A percentile compares a stretch with the other conserved stretches of the same genome.
Evolutionary conservation across 2,888 invertebrate species (phyloP).

Genomic region (Teinopalpus imperialis): DNA sequence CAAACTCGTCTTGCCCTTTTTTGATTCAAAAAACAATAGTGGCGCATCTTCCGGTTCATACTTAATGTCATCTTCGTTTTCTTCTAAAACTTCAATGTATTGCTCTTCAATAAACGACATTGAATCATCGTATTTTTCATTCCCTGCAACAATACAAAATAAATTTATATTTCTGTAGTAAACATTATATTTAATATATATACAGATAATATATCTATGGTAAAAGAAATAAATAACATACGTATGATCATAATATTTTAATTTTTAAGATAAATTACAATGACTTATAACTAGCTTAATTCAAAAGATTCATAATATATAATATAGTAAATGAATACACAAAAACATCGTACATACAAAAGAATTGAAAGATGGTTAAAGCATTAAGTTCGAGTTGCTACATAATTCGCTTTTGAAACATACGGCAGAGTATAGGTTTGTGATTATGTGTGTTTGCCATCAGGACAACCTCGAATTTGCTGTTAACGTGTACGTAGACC

Average conservation of each 20-base stretch:
- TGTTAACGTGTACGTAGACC: conserved; percentile 58
- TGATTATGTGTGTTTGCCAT: conserved; percentile 56
- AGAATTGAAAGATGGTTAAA: too few relatives aligned
- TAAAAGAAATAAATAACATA: too few relatives aligned
- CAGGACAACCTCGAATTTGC: conserved; percentile 55
- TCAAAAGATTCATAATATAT: too few relatives aligned
- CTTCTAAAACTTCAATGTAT: conserved; percentile 23
- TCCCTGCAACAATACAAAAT: conserved; percentile 12
- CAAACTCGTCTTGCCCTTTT: conserved; percentile 51
- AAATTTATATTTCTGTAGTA: background rate
- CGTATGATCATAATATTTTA: too few relatives aligned
- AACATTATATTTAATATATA: too few relatives aligned
- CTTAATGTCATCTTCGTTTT: conserved; percentile 28
- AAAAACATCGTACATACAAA: too few relatives aligned
- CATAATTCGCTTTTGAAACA: conserved; percentile 58
- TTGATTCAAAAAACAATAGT: conserved; percentile 51
- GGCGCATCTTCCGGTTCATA: conserved; percentile 36
- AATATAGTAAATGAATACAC: too few relatives aligned
- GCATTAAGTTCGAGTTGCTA: too few relatives aligned
- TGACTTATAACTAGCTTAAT: too few relatives aligned
- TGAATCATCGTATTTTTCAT: background rate
- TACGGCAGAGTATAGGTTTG: conserved; percentile 56
- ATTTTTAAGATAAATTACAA: too few relatives aligned
- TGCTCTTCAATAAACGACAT: background rate
- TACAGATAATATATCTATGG: too few relatives aligned